Percentiles rank a stretch among this genome's conserved stretches.
Conservation (phyloP, 1,140 invertebrate species). For the Cyphomyrmex costatus region DNA sequence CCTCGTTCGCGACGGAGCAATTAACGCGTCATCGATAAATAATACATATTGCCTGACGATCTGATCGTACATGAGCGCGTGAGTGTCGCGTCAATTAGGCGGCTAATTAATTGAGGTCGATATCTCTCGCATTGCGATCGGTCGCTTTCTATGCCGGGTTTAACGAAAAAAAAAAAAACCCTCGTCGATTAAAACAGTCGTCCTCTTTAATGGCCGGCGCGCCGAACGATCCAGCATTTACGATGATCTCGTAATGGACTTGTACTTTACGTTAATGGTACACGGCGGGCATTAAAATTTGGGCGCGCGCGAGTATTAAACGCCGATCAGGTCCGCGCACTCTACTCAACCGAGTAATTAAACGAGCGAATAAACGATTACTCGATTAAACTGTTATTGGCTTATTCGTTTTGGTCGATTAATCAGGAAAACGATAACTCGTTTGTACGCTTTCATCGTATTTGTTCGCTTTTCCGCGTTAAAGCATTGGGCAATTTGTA, state of each 20-base stretch:
- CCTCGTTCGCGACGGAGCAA: conserved; percentile 62
- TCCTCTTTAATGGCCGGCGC: conserved; percentile 12
- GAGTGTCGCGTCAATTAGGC: conserved; percentile 74
- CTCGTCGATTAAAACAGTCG: not conserved
- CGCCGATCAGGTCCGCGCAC: conserved; percentile 26
- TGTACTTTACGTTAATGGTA: conserved; percentile 45
- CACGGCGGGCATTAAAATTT: conserved; percentile 46
- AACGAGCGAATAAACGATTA: conserved; percentile 61
- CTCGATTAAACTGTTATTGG: conserved; percentile 59
- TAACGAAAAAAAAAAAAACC: not conserved
- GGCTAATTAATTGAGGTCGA: conserved; percentile 78
- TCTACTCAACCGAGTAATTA: conserved; percentile 55
- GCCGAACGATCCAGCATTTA: not conserved
- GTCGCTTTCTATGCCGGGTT: not conserved
- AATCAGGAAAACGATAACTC: conserved; percentile 58
- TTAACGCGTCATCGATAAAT: conserved; percentile 78
- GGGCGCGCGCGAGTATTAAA: conserved; percentile 39
- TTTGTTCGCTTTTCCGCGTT: conserved; percentile 50
- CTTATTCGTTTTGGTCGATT: conserved; percentile 63
- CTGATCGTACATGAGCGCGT: conserved; percentile 67
- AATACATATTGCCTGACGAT: conserved; percentile 75
- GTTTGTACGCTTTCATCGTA: conserved; percentile 58
- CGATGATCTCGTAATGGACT: conserved; percentile 50
- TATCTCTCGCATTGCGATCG: conserved; percentile 50
- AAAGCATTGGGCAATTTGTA: conserved; percentile 42